Evolutionary conservation across 2,113 vertebrate genomes (phyloP).

Genomic region (Hypocryptadius cinnamomeus): DNA sequence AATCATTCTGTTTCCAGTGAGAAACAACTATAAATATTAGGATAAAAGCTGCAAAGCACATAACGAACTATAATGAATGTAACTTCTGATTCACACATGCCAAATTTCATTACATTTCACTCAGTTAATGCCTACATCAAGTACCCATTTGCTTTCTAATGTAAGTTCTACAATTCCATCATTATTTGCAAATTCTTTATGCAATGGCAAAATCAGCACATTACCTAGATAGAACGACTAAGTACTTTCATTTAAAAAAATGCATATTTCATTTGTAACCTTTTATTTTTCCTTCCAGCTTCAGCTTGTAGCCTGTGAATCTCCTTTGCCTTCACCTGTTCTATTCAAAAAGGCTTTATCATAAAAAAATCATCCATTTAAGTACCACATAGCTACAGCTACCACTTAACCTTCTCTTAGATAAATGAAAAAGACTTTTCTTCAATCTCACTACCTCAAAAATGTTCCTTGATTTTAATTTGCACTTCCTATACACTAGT

Average conservation of each 20-base stretch:
- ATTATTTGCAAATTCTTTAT: background rate
- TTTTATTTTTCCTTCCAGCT: background rate
- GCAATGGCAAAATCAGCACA: background rate
- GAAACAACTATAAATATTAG: background rate
- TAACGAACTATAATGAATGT: background rate
- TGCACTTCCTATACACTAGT: background rate
- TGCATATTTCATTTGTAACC: background rate
- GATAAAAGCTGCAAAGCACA: background rate
- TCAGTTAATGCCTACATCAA: background rate
- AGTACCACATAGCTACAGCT: background rate
- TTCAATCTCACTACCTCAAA: background rate
- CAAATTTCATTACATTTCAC: background rate
- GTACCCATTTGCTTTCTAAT: background rate
- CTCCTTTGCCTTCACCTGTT: background rate
- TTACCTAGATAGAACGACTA: background rate
- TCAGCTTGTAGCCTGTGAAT: background rate
- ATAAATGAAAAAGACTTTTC: background rate
- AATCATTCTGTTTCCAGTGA: background rate
- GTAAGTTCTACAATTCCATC: background rate
- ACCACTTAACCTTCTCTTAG: background rate
- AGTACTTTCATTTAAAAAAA: background rate
- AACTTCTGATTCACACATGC: background rate
- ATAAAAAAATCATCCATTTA: background rate
- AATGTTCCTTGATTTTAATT: background rate
- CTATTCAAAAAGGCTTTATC: background rate